Evolutionary conservation across 1,140 invertebrate genomes (phyloP).

Genomic region (Bacillus rossius): DNA sequence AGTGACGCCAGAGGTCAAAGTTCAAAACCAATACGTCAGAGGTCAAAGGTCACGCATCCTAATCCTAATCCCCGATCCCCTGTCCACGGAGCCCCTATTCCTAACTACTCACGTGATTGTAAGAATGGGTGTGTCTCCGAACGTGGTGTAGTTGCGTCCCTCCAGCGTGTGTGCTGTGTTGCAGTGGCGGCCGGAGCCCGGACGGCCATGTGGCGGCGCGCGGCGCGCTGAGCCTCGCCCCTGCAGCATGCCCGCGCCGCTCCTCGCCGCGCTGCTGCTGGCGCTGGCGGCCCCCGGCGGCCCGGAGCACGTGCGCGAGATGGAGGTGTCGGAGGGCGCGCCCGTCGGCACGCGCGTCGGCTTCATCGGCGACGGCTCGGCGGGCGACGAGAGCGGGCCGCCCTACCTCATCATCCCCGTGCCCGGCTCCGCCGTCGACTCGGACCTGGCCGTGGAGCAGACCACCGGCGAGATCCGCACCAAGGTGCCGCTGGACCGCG

Average conservation of each 20-base stretch:
- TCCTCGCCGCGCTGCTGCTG: neutral
- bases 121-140: no score
- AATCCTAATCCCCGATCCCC: no score
- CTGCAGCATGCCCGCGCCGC: neutral
- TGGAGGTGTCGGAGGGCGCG: constrained; percentile 82
- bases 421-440: constrained; percentile 77
- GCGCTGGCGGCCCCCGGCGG: neutral
- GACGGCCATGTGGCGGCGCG: neutral
- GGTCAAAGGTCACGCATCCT: no score
- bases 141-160: no score
- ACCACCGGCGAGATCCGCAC: constrained; percentile 89
- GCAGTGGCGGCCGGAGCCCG: no score
- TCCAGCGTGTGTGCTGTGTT: no score
- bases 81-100: no score
- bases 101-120: no score
- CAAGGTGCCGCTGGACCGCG: constrained; percentile 79
- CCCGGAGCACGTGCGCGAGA: constrained; percentile 65
- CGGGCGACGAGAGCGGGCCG: constrained; percentile 56
- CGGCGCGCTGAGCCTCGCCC: neutral
- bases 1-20: no score
- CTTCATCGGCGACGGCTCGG: constrained; percentile 69
- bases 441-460: constrained; percentile 80
- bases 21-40: no score
- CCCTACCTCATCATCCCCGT: constrained; percentile 88
- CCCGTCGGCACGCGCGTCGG: constrained; percentile 81